Conservation (phyloP, 2,797 vertebrate species). For the Numenius phaeopus region DNA sequence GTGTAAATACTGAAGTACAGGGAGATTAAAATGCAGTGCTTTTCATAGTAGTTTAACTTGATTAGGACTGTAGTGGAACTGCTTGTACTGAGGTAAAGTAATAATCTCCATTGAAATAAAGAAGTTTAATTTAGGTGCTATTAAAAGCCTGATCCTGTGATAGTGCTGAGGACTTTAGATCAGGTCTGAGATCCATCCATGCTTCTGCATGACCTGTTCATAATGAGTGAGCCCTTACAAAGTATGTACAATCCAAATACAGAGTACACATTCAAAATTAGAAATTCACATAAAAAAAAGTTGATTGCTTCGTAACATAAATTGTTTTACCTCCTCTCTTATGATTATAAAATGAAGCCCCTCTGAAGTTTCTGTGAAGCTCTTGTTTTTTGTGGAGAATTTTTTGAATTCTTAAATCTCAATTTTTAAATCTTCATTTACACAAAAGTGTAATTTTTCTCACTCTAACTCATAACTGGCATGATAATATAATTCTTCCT, state of each 20-base stretch:
- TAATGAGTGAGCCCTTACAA: not conserved
- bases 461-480: not conserved
- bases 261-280: not conserved
- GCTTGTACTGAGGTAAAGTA: not conserved
- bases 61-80: not conserved
- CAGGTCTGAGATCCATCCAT: not conserved
- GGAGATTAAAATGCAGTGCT: not conserved
- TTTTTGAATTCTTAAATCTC: not conserved
- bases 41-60: not conserved
- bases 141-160: not conserved
- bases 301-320: not conserved
- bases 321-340: not conserved
- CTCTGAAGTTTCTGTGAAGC: not conserved
- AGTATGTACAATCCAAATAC: not conserved
- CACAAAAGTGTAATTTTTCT: not conserved
- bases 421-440: not conserved
- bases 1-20: not conserved
- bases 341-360: not conserved
- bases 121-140: not conserved
- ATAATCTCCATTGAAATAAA: not conserved
- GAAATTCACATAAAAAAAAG: not conserved
- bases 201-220: not conserved
- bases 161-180: not conserved
- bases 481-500: not conserved
- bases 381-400: rapidly evolving